Evolutionary conservation across 2,797 vertebrate genomes (phyloP).

Genomic region (Eupleurogrammus muticus): DNA sequence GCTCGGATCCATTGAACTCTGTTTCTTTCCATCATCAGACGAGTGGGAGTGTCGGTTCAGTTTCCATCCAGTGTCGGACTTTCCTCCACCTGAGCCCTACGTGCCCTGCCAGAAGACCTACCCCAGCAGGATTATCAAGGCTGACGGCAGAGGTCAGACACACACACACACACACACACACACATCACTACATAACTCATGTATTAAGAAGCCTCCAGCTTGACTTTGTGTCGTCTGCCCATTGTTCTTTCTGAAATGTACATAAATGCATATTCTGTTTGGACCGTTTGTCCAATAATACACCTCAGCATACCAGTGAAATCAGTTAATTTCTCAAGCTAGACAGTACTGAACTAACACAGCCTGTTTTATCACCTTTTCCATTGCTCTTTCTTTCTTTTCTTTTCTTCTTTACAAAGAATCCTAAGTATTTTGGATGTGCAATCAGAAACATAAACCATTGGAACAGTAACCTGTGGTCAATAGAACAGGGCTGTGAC

Average conservation of each 20-base stretch:
- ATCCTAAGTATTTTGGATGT: no score
- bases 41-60: slow-evolving; percentile 95
- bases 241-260: no score
- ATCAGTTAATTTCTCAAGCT: neutral
- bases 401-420: no score
- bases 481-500: neutral
- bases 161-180: slow-evolving; percentile 4
- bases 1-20: neutral
- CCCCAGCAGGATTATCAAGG: slow-evolving; percentile 92
- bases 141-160: slow-evolving; percentile 86
- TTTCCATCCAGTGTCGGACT: slow-evolving; percentile 94
- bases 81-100: slow-evolving; percentile 95
- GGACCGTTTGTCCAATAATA: neutral
- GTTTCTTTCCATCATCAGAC: slow-evolving; percentile 80
- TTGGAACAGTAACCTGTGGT: neutral
- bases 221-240: neutral
- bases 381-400: neutral
- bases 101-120: slow-evolving; percentile 90
- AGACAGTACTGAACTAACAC: neutral
- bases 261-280: no score
- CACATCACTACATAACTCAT: no score
- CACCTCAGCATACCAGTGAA: neutral
- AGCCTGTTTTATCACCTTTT: neutral
- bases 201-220: no score
- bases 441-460: no score